These are phyloP conservation scores for Pheucticus melanocephalus DNA, from an alignment of 2,113 vertebrate genomes.

Conservation along the genomic window DNA sequence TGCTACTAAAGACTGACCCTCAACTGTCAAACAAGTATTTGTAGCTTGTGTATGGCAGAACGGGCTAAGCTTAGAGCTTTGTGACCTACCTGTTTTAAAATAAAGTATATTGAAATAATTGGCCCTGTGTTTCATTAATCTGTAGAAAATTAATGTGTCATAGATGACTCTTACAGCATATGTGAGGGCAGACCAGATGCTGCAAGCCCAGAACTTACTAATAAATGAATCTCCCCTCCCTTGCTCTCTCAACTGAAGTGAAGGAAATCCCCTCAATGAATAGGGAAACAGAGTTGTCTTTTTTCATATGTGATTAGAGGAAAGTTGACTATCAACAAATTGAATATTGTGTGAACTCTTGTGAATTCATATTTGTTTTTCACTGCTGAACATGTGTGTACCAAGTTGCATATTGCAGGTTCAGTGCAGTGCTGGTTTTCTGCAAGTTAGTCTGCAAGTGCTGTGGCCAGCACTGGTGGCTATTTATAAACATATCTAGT, in stretches of 20 bases:
- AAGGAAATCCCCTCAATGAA: not conserved
- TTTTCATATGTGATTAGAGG: not conserved
- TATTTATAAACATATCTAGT: not conserved
- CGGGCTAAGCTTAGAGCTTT: conserved; percentile 58
- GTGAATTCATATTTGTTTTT: not conserved
- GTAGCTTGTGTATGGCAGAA: conserved; percentile 78
- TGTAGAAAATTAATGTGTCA: not conserved
- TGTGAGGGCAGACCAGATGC: not conserved
- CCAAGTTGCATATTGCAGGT: not conserved
- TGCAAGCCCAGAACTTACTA: not conserved
- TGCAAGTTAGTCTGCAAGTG: not conserved
- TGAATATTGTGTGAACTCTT: not conserved
- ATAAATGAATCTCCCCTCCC: not conserved
- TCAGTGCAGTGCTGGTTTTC: not conserved
- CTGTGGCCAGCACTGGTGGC: not conserved
- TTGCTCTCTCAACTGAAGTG: not conserved
- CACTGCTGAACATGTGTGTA: not conserved
- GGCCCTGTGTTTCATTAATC: not conserved
- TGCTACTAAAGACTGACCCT: conserved; percentile 68
- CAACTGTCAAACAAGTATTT: conserved; percentile 76
- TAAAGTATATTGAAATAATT: conserved; percentile 78
- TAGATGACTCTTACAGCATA: not conserved
- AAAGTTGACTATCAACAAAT: not conserved
- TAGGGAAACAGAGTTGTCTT: not conserved
- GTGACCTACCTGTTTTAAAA: conserved; percentile 76